These are phyloP conservation scores for Cariama cristata DNA, from an alignment of 2,113 vertebrate species.

Conservation along the genomic window DNA sequence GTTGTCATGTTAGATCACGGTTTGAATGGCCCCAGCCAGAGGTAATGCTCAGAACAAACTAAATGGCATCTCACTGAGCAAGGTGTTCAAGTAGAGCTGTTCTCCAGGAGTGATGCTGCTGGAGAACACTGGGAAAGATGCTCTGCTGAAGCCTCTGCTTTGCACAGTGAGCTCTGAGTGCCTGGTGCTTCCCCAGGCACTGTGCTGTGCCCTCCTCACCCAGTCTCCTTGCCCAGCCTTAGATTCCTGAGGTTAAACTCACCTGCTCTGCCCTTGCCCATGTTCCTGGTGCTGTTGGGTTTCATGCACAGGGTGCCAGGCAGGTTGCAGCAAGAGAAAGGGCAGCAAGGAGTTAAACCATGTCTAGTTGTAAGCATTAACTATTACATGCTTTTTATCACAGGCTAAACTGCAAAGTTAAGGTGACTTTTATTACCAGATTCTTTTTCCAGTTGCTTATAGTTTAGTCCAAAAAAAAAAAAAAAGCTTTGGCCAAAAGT, in stretches of 20 bases:
- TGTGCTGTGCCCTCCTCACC: neutral
- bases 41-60: neutral
- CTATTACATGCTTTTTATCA: neutral
- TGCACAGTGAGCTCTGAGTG: neutral
- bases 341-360: neutral
- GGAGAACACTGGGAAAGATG: neutral
- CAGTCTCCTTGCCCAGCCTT: neutral
- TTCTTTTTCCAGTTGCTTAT: neutral
- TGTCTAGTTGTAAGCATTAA: neutral
- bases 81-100: neutral
- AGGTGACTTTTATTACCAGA: neutral
- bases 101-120: neutral
- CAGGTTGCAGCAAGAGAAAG: neutral
- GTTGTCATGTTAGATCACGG: accelerated
- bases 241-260: neutral
- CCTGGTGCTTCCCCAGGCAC: too few species aligned
- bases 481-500: neutral
- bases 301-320: neutral
- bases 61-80: neutral
- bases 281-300: neutral
- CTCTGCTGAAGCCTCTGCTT: neutral
- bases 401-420: neutral
- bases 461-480: neutral
- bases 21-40: neutral
- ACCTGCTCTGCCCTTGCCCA: neutral